phyloP scores from a whole-genome alignment of 2,113 vertebrate genomes.

The Engystomops pustulosus region DNA sequence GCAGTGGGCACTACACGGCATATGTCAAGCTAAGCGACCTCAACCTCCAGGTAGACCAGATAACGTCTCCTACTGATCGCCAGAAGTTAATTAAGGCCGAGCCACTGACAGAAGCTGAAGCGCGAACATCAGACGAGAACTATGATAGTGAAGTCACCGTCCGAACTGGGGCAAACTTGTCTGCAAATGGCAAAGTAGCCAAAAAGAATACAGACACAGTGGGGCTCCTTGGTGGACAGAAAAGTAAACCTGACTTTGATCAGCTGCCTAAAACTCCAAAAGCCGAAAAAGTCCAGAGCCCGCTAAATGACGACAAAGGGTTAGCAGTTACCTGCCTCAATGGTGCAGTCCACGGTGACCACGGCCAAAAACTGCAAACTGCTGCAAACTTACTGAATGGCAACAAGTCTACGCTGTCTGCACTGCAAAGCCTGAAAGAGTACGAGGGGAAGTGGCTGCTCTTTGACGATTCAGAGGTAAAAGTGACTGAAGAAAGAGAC shows the following conservation, averaged over 20 bases:
- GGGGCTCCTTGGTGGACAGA: constrained; percentile 92
- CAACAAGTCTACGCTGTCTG: constrained; percentile 67
- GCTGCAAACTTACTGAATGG: constrained; percentile 51
- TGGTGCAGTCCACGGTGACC: constrained; percentile 59
- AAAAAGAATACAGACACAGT: constrained; percentile 88
- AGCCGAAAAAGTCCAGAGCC: constrained; percentile 72
- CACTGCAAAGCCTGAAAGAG: constrained; percentile 80
- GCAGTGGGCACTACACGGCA: constrained; percentile 96
- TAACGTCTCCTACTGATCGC: constrained; percentile 69
- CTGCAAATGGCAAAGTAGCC: constrained; percentile 71
- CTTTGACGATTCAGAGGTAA: constrained; percentile 96
- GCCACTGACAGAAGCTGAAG: constrained; percentile 71
- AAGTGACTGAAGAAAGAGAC: constrained; percentile 90
- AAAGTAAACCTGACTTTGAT: constrained; percentile 84
- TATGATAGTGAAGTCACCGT: constrained; percentile 86
- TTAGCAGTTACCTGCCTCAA: constrained; percentile 63
- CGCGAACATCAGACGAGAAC: constrained; percentile 69
- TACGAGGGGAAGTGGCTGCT: constrained; percentile 96
- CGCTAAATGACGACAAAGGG: constrained; percentile 67
- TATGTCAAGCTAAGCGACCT: constrained; percentile 87
- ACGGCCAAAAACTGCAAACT: constrained; percentile 33
- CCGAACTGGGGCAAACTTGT: constrained; percentile 69
- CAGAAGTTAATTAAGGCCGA: constrained; percentile 71
- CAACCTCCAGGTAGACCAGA: constrained; percentile 72
- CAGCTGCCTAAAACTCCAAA: constrained; percentile 72